Conservation (phyloP, 1,140 invertebrate species). For the Cotesia chilonis region DNA sequence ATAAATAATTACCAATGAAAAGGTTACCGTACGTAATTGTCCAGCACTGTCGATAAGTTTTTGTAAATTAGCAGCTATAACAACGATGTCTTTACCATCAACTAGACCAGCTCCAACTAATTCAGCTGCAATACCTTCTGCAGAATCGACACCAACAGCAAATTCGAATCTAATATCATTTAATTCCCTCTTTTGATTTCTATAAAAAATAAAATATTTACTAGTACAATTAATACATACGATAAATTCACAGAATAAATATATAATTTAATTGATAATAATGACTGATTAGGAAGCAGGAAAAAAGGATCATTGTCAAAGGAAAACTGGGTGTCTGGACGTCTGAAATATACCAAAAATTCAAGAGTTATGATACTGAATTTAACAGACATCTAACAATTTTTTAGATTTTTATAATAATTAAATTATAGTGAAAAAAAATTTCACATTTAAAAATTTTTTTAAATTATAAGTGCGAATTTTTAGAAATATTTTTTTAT, state of each 20-base stretch:
- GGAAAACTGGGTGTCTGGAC: constrained; percentile 48
- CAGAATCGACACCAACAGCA: constrained; percentile 87
- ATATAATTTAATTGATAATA: constrained; percentile 7
- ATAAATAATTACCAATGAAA: constrained; percentile 81
- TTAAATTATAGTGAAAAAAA: too few relatives aligned
- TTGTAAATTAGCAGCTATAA: constrained; percentile 91
- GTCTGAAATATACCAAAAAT: constrained; percentile 42
- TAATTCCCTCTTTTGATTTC: constrained; percentile 89
- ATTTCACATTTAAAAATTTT: too few relatives aligned
- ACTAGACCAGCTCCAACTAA: constrained; percentile 94
- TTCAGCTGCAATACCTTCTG: constrained; percentile 93
- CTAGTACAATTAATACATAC: constrained; percentile 10
- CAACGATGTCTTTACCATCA: constrained; percentile 87
- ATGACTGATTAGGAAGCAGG: background rate
- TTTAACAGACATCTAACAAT: background rate
- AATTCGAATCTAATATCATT: constrained; percentile 99
- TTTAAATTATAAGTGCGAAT: too few relatives aligned
- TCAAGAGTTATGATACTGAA: background rate
- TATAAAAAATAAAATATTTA: constrained; percentile 56
- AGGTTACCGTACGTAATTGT: constrained; percentile 77
- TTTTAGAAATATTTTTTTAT: too few relatives aligned
- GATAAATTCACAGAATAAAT: background rate
- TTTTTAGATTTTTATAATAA: too few relatives aligned
- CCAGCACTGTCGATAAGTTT: constrained; percentile 82
- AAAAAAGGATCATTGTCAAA: constrained; percentile 45